Conservation (phyloP, 2,888 invertebrate genomes). For the Tetranychus truncatus region DNA sequence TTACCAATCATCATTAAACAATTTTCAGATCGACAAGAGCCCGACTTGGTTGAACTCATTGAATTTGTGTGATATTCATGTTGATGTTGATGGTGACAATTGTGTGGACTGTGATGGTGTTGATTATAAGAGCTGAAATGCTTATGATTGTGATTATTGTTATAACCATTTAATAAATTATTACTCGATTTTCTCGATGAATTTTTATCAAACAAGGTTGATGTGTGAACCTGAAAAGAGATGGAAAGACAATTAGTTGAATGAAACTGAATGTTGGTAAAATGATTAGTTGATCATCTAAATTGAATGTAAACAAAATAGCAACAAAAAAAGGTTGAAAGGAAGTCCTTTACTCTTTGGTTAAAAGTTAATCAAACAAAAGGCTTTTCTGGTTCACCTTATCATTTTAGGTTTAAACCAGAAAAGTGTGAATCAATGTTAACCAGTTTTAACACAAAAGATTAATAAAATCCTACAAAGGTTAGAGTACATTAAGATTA, state of each 20-base stretch:
- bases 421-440: no score
- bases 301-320: no score
- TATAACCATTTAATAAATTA: background rate
- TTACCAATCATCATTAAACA: background rate
- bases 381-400: no score
- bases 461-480: no score
- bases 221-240: background rate
- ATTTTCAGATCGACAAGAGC: background rate
- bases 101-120: background rate
- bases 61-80: background rate
- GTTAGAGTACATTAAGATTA: no score
- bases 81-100: background rate
- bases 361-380: no score
- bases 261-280: no score
- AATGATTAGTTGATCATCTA: no score
- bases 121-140: background rate
- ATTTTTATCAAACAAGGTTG: background rate
- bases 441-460: no score
- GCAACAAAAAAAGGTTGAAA: no score
- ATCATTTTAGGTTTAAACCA: no score
- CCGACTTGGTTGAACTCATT: background rate
- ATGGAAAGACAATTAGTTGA: background rate
- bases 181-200: background rate
- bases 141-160: background rate
- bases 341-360: no score